A percentile compares a stretch with the other conserved stretches of the same genome.
Evolutionary conservation across 2,797 vertebrate species (phyloP).

Genomic region (Australoheros facetus): DNA sequence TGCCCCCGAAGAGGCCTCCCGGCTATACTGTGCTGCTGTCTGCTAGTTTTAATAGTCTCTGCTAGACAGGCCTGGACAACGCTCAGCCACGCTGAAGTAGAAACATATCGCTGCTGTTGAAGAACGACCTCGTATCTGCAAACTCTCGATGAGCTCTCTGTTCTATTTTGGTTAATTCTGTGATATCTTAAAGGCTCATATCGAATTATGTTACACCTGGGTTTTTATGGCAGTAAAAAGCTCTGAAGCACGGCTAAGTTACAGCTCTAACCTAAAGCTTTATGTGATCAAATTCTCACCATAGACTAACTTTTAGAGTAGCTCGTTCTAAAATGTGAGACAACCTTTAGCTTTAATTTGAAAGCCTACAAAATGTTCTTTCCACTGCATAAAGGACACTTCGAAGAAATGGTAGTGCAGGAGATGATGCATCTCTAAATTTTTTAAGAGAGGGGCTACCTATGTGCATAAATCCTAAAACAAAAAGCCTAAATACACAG

Average conservation of each 20-base stretch:
- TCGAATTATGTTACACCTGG: background rate
- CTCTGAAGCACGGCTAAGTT: background rate
- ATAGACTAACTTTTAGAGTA: background rate
- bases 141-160: background rate
- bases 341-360: background rate
- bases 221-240: background rate
- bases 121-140: background rate
- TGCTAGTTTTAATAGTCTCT: conserved; percentile 48
- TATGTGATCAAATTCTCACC: background rate
- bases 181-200: background rate
- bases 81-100: conserved; percentile 9
- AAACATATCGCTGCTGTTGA: conserved; percentile 17
- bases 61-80: conserved; percentile 35
- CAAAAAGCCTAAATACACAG: too few species aligned
- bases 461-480: too few species aligned
- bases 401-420: background rate
- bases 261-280: background rate
- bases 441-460: background rate
- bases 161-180: background rate
- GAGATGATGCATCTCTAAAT: background rate
- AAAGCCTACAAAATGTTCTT: background rate
- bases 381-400: background rate
- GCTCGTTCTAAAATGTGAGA: background rate
- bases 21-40: conserved; percentile 48
- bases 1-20: conserved; percentile 51